Percentiles rank a stretch among this genome's conserved stretches.
These are phyloP conservation scores for Nasua narica DNA, from an alignment of 2,797 vertebrate species.

Conservation along the genomic window DNA sequence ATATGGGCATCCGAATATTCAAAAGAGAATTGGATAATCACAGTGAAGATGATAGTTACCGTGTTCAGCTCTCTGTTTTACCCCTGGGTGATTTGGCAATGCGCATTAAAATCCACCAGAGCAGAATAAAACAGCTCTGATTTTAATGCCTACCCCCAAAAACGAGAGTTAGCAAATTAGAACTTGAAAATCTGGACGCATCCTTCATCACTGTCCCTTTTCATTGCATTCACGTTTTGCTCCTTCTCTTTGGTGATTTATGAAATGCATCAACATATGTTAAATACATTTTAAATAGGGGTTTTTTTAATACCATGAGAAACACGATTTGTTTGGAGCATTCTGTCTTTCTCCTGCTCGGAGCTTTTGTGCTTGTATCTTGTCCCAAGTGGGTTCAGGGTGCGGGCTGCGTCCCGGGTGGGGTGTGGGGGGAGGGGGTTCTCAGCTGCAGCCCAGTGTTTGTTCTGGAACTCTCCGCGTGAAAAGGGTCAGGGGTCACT, in stretches of 20 bases:
- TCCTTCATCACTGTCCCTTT: not conserved
- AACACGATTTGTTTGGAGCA: fast-evolving
- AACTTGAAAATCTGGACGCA: not conserved
- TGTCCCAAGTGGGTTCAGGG: not conserved
- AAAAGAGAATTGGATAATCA: not conserved
- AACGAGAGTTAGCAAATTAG: constrained; percentile 5
- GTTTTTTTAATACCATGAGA: not conserved
- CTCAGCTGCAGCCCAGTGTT: constrained; percentile 12
- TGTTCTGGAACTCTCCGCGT: constrained; percentile 71
- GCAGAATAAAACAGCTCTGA: constrained; percentile 9
- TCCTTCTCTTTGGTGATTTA: not conserved
- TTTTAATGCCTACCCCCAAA: constrained; percentile 19
- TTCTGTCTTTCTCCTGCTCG: fast-evolving
- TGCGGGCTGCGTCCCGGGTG: not conserved
- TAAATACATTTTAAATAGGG: not conserved
- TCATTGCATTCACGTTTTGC: not conserved
- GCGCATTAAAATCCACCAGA: not conserved
- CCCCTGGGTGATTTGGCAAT: constrained; percentile 9
- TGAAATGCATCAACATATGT: not conserved
- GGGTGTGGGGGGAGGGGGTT: not conserved
- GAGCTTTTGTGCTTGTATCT: not conserved
- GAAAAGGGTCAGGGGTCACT: constrained; percentile 80
- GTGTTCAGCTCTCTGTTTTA: not conserved
- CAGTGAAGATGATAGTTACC: not conserved
- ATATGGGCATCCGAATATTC: not conserved